Percentiles rank a stretch among this genome's conserved stretches.
These are phyloP conservation scores for Lochmaea capreae DNA, from an alignment of 2,888 invertebrate species.

Conservation along the genomic window DNA sequence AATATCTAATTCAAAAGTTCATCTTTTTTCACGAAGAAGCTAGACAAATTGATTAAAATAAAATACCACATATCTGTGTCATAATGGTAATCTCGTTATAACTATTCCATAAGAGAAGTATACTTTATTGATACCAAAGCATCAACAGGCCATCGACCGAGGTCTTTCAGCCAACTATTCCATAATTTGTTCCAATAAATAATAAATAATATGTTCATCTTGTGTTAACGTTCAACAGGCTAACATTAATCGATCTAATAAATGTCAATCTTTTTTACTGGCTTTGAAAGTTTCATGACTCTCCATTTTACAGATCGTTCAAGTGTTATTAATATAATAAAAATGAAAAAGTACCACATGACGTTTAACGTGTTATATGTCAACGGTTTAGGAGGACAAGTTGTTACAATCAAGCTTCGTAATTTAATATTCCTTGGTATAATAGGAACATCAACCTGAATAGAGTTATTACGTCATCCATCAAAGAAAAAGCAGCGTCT, in stretches of 20 bases:
- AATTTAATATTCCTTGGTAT: conserved; percentile 52
- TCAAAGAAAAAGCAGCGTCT: conserved; percentile 37
- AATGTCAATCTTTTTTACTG: conserved; percentile 21
- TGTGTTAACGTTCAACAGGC: no score
- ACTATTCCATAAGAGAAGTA: no score
- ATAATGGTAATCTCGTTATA: no score
- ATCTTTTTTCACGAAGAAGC: no score
- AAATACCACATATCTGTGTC: no score
- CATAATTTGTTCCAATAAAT: no score
- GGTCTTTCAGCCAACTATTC: no score
- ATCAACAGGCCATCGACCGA: no score
- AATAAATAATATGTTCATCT: no score
- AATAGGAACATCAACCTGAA: conserved; percentile 50
- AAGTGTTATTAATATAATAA: conserved; percentile 50
- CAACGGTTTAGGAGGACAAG: conserved; percentile 52
- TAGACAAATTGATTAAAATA: no score
- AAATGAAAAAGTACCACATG: conserved; percentile 51
- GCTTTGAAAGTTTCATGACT: not conserved
- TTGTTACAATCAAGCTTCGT: conserved; percentile 51
- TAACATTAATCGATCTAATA: not conserved
- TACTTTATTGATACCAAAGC: no score
- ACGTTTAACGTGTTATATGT: conserved; percentile 50
- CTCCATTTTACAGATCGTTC: conserved; percentile 26
- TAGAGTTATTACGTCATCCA: conserved; percentile 51
- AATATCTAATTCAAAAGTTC: no score